Conservation (phyloP, 2,888 invertebrate genomes). For the Ichneumon xanthorius region DNA sequence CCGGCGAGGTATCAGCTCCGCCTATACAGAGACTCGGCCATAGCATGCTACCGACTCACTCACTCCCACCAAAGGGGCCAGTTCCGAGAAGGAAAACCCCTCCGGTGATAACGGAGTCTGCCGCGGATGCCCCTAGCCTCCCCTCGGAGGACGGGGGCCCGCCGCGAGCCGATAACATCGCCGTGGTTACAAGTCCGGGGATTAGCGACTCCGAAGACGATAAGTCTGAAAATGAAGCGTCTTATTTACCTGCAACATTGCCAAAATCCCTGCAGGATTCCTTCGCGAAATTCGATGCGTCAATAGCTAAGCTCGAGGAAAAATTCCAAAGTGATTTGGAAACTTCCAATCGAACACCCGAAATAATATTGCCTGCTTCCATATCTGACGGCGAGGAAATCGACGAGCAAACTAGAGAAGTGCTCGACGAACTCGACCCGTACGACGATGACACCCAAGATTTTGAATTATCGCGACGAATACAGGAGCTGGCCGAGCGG, state of each 20-base stretch:
- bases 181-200: background rate
- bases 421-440: too few relatives aligned
- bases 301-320: background rate
- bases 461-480: too few relatives aligned
- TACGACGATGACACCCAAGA: too few relatives aligned
- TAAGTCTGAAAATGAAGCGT: background rate
- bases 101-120: background rate
- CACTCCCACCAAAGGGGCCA: background rate
- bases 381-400: too few relatives aligned
- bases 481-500: too few relatives aligned
- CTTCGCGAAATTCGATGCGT: background rate
- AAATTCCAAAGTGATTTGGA: background rate
- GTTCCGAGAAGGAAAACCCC: background rate
- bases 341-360: too few relatives aligned
- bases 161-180: background rate
- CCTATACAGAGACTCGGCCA: background rate
- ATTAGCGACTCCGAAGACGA: background rate
- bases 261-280: background rate
- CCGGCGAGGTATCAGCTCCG: background rate
- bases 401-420: too few relatives aligned
- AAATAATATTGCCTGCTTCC: too few relatives aligned
- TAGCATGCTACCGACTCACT: background rate
- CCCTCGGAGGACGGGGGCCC: background rate
- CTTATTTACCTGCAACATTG: background rate
- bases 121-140: background rate